phyloP scores from a whole-genome alignment of 2,113 vertebrate genomes.

The crab-eating macaque (Macaca fascicularis) region DNA sequence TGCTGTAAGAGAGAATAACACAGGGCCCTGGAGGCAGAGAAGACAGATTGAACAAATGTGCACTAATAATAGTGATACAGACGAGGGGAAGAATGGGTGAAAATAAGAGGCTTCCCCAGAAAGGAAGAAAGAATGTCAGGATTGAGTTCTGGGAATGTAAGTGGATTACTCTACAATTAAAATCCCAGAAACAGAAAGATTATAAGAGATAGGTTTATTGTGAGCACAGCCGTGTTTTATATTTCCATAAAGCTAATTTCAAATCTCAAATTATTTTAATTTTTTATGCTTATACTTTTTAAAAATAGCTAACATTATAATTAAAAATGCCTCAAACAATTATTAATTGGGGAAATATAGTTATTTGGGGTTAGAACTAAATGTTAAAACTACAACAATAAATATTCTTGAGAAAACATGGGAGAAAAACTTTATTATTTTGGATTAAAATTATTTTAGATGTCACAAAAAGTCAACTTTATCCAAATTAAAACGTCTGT shows the following conservation, averaged over 20 bases:
- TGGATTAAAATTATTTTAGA: background rate
- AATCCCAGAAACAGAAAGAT: accelerated
- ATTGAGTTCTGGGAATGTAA: accelerated
- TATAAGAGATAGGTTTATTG: accelerated
- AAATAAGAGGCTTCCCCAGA: no score
- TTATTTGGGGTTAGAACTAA: background rate
- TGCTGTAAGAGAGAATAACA: background rate
- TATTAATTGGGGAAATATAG: background rate
- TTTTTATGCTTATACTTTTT: background rate
- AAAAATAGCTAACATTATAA: background rate
- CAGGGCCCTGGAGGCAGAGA: background rate
- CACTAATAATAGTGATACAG: no score
- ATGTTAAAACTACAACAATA: background rate
- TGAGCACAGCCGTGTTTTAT: accelerated
- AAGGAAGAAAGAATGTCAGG: no score
- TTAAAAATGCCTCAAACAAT: background rate
- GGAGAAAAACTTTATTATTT: background rate
- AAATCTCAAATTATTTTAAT: background rate
- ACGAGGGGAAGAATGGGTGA: accelerated
- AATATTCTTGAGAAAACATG: background rate
- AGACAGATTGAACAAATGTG: accelerated
- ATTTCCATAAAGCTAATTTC: background rate
- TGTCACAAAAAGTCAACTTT: background rate
- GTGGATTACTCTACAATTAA: accelerated
- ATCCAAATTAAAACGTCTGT: background rate